Percentiles rank a stretch among this genome's conserved stretches.
Conservation (phyloP, 2,888 invertebrate genomes). For the Leucophenga montana region DNA sequence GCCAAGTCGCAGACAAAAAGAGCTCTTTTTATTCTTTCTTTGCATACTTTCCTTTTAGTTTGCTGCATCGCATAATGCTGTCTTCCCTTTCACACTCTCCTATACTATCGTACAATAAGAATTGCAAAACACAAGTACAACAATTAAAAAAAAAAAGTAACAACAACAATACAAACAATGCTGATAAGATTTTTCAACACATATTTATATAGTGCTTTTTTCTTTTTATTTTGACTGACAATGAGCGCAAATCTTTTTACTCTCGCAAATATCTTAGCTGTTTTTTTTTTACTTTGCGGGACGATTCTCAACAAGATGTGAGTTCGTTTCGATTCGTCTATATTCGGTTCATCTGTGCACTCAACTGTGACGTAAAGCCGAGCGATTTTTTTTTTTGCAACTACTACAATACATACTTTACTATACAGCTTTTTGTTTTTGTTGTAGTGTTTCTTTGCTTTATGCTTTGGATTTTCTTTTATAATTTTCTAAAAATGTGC, state of each 20-base stretch:
- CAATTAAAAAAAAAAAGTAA: neutral
- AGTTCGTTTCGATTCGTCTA: neutral
- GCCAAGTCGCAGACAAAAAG: neutral
- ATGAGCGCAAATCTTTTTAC: slow-evolving; percentile 36
- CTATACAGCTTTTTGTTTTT: slow-evolving; percentile 2
- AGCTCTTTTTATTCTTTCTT: neutral
- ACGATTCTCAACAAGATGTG: too few relatives aligned
- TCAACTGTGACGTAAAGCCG: slow-evolving; percentile 55
- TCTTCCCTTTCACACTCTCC: neutral
- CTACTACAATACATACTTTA: neutral
- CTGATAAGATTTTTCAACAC: slow-evolving; percentile 18
- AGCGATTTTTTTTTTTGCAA: neutral
- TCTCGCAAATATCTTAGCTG: slow-evolving; percentile 26
- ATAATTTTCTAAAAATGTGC: slow-evolving; percentile 31
- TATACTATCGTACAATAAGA: too few relatives aligned
- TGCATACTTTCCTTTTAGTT: too few relatives aligned
- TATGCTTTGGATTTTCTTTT: slow-evolving; percentile 10
- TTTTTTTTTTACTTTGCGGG: slow-evolving; percentile 11
- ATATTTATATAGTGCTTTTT: neutral
- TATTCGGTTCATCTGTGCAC: slow-evolving; percentile 30
- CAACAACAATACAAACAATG: slow-evolving; percentile 12
- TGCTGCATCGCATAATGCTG: neutral
- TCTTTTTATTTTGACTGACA: slow-evolving; percentile 5
- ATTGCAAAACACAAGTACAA: neutral
- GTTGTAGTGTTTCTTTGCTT: neutral